Evolutionary conservation across 2,888 invertebrate species (phyloP), one percentile per base, ranked within the genome.

Genomic region (Cryptophagus acutangulus): DNA sequence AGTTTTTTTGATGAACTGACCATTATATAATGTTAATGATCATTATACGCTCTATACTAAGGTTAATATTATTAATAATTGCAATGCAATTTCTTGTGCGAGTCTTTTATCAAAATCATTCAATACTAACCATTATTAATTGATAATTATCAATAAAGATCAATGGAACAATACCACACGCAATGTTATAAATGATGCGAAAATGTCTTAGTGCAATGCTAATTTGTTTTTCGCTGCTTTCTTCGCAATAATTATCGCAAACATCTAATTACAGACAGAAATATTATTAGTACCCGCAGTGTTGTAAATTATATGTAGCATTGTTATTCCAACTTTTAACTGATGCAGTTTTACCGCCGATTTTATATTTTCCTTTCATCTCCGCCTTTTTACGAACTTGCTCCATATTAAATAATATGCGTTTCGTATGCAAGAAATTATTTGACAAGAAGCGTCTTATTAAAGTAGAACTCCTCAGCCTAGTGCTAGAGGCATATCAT

Each of bases 251-350:
- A 20, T 20, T 20, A 20, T 20, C 24, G 24, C 24, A 20, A 20
- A 8, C 24, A 20, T 20, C 24, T 20, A 20, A 20, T 20, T 20
- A 20, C 24, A 20, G 24, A 20, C 6, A 6, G 24, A 20, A 8
- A 20, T n/a, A 20, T 20, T 20, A 20, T 20, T 20, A 20, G n/a
- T 20, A 20, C 24, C 24, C 24, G 24, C 24, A 20, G 24, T 20
- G 24, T 20, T 20, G 24, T 6, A 20, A 20, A 20, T 20, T 20
- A 20, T 20, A 20, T 20, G n/a, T 20, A 8, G 24, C 24, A 20
- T 20, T 20, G 24, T 20, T 20, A 20, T 20, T 20, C n/a, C 6
- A 20, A 6, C 6, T 20, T 8, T 8, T n/a, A n/a, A 20, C 6
- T 20, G 24, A 6, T 20, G 24, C 24, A 20, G 24, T 20, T 20